Evolutionary conservation across 2,797 vertebrate genomes (phyloP), one percentile per base, ranked within the genome.

Genomic region (Enteromius viviparus): DNA sequence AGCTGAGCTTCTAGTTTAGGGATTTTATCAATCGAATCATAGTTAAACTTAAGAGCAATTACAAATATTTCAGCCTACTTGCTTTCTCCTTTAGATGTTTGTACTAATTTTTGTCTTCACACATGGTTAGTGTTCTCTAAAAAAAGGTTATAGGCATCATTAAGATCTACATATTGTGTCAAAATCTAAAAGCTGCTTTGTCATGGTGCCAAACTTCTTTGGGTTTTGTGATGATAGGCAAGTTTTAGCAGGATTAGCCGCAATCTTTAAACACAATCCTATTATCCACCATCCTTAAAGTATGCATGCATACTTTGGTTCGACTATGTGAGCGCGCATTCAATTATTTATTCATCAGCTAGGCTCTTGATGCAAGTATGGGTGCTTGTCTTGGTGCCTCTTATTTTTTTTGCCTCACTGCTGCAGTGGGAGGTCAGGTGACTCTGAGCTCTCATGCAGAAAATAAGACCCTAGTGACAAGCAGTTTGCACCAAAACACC

Each of bases 341-440:
- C n/a, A 40, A 40, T 65, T 26, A 68, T 82, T 64, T 37, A 64
- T 64, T 51, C 55, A 72, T 62, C 29, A 37, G 68, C 17, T 6
- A 19, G 49, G 32, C 80, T 65, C 45, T 45, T 53, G 70, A 58
- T 29, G 58, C 1, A 55, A 62, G 69, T 23, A 34, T 49, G 79
- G 26, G 37, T 62, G 72, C 49, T 55, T 75, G 72, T 75, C 68
- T 55, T 72, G 53, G 68, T 9, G 6, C 19, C 40, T 81, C 53
- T 72, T 81, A 15, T 75, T 26, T 58, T 68, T 21, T 51, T 47
- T 14, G 64, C 51, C 9, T 85, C 49, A 64, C 26, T 64, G 69
- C 26, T 70, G 29, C 78, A 81, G 72, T n/a, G 53, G n/a, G 72
- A 85, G 78, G 72, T 85, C 78, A 80, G 71, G 71, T 68, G 64